A percentile compares a stretch with the other conserved stretches of the same genome.
phyloP scores from a whole-genome alignment of 2,888 invertebrate species.

The Thyatira batis region DNA sequence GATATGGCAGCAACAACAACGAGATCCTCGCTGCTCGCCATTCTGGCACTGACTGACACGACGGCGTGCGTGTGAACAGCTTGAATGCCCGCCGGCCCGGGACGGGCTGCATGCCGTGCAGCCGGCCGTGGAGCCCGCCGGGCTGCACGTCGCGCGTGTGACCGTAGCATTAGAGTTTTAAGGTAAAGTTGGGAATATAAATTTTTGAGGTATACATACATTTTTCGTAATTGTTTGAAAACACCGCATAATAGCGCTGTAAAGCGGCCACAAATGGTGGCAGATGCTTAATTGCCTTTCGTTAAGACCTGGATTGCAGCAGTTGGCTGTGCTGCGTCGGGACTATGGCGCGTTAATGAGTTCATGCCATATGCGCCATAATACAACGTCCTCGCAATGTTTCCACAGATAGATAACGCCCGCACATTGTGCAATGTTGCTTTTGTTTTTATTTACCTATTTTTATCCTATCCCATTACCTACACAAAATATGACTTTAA shows the following conservation, averaged over 20 bases:
- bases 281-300: conserved; percentile 66
- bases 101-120: too few species aligned
- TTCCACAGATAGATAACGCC: conserved; percentile 37
- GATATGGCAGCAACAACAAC: too few species aligned
- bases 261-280: conserved; percentile 46
- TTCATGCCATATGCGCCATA: conserved; percentile 58
- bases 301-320: conserved; percentile 70
- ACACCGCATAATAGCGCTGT: conserved; percentile 31
- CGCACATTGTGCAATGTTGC: conserved; percentile 21
- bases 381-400: conserved; percentile 50
- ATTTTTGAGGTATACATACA: conserved; percentile 15
- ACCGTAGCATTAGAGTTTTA: conserved; percentile 11
- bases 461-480: neutral
- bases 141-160: too few species aligned
- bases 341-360: conserved; percentile 58
- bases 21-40: too few species aligned
- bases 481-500: neutral
- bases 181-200: conserved; percentile 1
- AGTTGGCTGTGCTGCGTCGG: conserved; percentile 49
- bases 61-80: too few species aligned
- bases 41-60: too few species aligned
- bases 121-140: too few species aligned
- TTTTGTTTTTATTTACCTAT: conserved; percentile 5
- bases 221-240: conserved; percentile 33
- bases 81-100: too few species aligned